Base-by-base conservation (phyloP, 2,113 vertebrate species). In the Megaceryle torquata region DNA sequence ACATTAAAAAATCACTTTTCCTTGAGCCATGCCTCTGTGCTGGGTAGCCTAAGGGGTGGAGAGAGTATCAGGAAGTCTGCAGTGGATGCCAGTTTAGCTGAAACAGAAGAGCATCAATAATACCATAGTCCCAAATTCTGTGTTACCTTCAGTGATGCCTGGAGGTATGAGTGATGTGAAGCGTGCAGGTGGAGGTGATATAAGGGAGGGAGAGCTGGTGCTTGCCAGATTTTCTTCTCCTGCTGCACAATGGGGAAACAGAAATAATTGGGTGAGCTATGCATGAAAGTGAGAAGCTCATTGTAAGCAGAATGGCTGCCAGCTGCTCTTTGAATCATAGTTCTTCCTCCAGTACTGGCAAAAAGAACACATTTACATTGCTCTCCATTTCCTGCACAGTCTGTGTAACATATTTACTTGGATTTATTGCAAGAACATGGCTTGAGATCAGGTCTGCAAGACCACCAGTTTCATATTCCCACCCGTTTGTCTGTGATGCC, bases 91-190 rank as follows among this genome's bases (percentile, higher is more conserved):
- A 44, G 9, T 29, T 75, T 44, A 56, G 50, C 53, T 50, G 46
- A 51, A 80, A 76, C 25, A 56, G 28, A 7, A 68, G 35, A 37
- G 48, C 11, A 50, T 31, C 57, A 77, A 82, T 26, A 29, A 11
- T 16, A 15, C 31, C 4, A 1, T 0, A 0, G 35, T 71, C 82
- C 35, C 3, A 0, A 71, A 48, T 53, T 57, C 82, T 64, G 6
- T 2, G 1, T 78, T 92, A 89, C 86, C 93, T 92, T 82, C 19
- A 18, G 25, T 0, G 5, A 11, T 57, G 65, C 43, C 48, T 89
- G 93, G 33, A 89, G 48, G 86, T 86, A 65, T 68, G 86, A 37
- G 48, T 86, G 93, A 18, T 7, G 60, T 92, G 89, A 70, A 78
- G 86, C 2, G 59, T 92, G 93, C 31, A 71, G 64, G 70, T 86